These are phyloP conservation scores for Triplophysa siluroides DNA, from an alignment of 2,113 vertebrate species.

Conservation along the genomic window DNA sequence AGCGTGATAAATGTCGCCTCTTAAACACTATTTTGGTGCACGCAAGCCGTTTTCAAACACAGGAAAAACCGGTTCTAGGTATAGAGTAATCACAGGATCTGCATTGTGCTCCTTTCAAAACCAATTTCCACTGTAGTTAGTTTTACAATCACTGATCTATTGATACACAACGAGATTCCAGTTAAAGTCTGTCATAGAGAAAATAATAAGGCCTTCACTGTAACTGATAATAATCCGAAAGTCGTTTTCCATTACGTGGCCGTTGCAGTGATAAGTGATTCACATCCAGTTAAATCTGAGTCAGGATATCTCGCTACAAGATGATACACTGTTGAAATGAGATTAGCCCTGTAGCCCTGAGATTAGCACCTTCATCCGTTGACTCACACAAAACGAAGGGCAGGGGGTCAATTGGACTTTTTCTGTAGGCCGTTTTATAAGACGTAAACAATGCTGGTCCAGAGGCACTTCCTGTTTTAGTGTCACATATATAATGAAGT, in stretches of 20 bases:
- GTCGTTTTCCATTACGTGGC: neutral
- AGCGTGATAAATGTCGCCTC: neutral
- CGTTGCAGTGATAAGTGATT: neutral
- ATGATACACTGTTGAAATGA: conserved; percentile 34
- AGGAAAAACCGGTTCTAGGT: conserved; percentile 1
- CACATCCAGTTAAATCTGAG: conserved; percentile 15
- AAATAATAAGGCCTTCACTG: neutral
- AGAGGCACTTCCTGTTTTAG: too few species aligned
- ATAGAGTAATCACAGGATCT: neutral
- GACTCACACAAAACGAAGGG: conserved; percentile 23
- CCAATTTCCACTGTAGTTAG: too few species aligned
- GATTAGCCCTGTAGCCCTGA: conserved; percentile 29
- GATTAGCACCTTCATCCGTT: conserved; percentile 1
- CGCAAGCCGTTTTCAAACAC: neutral
- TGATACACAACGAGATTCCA: too few species aligned
- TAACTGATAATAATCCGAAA: neutral
- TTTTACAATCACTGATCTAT: too few species aligned
- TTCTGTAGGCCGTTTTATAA: neutral
- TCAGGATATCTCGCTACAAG: conserved; percentile 8
- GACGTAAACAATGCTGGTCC: too few species aligned
- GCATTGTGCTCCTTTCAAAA: neutral
- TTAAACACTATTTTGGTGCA: neutral
- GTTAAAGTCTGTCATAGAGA: too few species aligned
- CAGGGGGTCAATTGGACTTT: conserved; percentile 22
- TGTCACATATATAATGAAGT: too few species aligned